phyloP scores from a whole-genome alignment of 92 coral and sea anemone genomes.

The Palythoa caribaeorum region DNA sequence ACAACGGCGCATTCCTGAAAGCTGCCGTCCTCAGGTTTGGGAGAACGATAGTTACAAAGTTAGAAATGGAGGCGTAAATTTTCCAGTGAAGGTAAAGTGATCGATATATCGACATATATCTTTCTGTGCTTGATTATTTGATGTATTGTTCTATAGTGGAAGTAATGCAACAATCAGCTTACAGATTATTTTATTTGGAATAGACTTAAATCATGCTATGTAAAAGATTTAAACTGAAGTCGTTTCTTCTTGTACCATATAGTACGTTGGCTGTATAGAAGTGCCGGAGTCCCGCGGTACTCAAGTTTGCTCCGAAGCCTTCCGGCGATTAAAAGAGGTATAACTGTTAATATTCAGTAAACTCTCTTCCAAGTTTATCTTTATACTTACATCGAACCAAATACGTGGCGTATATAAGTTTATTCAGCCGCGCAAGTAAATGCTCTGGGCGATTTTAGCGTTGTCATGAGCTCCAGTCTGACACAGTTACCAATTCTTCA shows the following conservation, averaged over 20 bases:
- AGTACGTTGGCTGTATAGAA: constrained; percentile 95
- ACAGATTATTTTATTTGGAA: constrained; percentile 24
- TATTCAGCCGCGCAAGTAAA: constrained; percentile 18
- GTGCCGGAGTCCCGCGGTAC: constrained; percentile 98
- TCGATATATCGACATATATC: neutral
- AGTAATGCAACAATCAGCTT: neutral
- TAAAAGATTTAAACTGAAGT: constrained; percentile 22
- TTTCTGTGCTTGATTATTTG: constrained; percentile 7
- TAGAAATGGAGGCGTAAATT: constrained; percentile 98
- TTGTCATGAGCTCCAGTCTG: constrained; percentile 22
- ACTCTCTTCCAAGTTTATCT: constrained; percentile 1
- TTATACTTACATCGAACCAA: neutral
- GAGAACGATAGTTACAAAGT: constrained; percentile 99
- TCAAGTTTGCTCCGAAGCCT: constrained; percentile 98
- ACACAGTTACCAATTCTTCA: neutral
- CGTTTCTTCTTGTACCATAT: constrained; percentile 35
- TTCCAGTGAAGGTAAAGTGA: constrained; percentile 91
- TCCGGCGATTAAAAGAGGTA: constrained; percentile 89
- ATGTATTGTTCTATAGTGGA: neutral
- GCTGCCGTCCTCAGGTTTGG: constrained; percentile 98
- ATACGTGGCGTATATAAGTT: constrained; percentile 1
- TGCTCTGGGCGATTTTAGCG: neutral
- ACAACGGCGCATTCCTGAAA: constrained; percentile 94
- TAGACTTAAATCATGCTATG: neutral
- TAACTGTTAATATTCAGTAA: constrained; percentile 9